Percentiles rank a stretch among this genome's conserved stretches.
These are phyloP conservation scores for Coluber constrictor DNA, from an alignment of 2,797 vertebrate genomes.

Conservation along the genomic window DNA sequence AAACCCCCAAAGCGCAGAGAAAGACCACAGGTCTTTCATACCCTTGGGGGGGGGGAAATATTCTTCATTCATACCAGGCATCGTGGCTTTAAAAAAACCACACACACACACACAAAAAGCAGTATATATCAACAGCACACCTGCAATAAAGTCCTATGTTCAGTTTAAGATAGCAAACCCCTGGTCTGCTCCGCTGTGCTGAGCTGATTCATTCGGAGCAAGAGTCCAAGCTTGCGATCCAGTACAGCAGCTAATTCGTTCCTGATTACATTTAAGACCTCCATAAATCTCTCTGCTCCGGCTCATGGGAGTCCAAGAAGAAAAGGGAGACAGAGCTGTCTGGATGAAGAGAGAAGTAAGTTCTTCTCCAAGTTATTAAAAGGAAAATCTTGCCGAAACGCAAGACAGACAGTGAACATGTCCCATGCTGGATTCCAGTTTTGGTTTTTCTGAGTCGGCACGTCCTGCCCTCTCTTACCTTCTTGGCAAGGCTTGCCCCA, in stretches of 20 bases:
- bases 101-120: too few relatives aligned
- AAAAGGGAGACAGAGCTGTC: slow-evolving; percentile 45
- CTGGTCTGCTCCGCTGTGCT: slow-evolving; percentile 41
- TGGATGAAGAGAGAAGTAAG: slow-evolving; percentile 54
- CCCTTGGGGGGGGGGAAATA: not conserved
- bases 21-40: not conserved
- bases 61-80: not conserved
- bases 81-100: not conserved
- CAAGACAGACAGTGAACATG: not conserved
- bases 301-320: slow-evolving; percentile 47
- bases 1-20: too few relatives aligned
- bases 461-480: slow-evolving; percentile 19
- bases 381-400: slow-evolving; percentile 48
- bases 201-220: slow-evolving; percentile 54
- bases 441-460: not conserved
- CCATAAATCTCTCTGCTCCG: slow-evolving; percentile 63
- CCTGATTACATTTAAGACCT: slow-evolving; percentile 65
- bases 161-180: slow-evolving; percentile 50
- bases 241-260: slow-evolving; percentile 66
- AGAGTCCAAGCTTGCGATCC: slow-evolving; percentile 49
- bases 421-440: slow-evolving; percentile 21
- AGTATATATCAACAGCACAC: not conserved
- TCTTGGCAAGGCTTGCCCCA: slow-evolving; percentile 8
- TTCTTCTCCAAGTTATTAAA: slow-evolving; percentile 48
- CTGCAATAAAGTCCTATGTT: slow-evolving; percentile 53